Percentiles rank a stretch among this genome's conserved stretches.
Evolutionary conservation across 2,113 vertebrate genomes (phyloP).

Genomic region (Psettodes erumei): DNA sequence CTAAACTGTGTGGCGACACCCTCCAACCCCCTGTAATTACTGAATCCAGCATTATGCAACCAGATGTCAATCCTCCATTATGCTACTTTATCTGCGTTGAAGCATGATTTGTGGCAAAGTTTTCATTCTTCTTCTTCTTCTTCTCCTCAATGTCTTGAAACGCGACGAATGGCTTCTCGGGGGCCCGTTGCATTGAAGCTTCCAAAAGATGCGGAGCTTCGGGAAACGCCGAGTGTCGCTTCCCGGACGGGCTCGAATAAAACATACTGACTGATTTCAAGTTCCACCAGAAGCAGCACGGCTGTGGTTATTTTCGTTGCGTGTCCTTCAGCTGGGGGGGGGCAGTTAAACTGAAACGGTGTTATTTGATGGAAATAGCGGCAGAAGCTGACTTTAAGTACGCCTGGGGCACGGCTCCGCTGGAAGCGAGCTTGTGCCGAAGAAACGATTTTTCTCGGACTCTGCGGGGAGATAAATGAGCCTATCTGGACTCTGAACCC

Average conservation of each 20-base stretch:
- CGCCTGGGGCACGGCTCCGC: neutral
- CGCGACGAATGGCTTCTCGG: constrained; percentile 15
- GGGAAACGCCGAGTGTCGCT: constrained; percentile 36
- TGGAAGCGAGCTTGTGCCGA: constrained; percentile 2
- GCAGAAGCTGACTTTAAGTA: too few species aligned
- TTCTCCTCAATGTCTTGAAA: constrained; percentile 40
- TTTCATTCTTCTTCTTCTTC: constrained; percentile 22
- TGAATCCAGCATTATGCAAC: constrained; percentile 62
- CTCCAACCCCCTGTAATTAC: constrained; percentile 30
- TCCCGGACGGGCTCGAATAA: constrained; percentile 17
- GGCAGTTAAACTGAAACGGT: constrained; percentile 36
- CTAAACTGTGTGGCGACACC: constrained; percentile 37
- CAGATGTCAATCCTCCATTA: constrained; percentile 46
- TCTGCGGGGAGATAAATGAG: neutral
- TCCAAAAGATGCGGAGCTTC: neutral
- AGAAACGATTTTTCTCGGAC: neutral
- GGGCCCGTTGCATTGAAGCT: constrained; percentile 1
- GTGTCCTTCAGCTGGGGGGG: constrained; percentile 24
- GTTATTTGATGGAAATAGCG: constrained; percentile 45
- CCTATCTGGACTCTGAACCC: neutral
- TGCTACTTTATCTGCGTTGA: constrained; percentile 37
- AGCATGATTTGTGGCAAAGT: constrained; percentile 37
- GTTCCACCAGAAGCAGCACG: constrained; percentile 35
- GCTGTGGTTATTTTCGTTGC: constrained; percentile 48
- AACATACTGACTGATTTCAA: constrained; percentile 10